phyloP scores from a whole-genome alignment of 1,140 invertebrate species.

The Brachionus manjavacas region DNA sequence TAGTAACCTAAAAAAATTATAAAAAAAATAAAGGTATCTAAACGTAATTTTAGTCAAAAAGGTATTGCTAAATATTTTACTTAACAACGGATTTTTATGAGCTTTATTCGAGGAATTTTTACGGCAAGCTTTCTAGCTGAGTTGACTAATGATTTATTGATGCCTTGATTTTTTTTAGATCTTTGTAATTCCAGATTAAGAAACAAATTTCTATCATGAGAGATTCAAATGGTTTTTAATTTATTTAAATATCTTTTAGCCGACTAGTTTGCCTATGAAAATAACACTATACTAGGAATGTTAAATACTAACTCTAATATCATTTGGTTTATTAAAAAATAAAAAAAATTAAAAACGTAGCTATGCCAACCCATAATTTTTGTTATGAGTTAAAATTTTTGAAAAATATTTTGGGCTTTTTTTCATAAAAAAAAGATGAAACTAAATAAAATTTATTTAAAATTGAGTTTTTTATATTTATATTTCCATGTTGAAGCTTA shows the following conservation, averaged over 20 bases:
- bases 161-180: neutral
- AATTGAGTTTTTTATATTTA: neutral
- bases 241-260: neutral
- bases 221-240: neutral
- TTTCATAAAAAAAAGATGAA: neutral
- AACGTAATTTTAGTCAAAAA: neutral
- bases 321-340: slow-evolving; percentile 24
- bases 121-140: neutral
- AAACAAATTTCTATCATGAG: neutral
- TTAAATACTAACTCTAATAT: slow-evolving; percentile 11
- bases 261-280: neutral
- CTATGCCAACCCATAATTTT: slow-evolving; percentile 8
- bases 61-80: slow-evolving; percentile 9
- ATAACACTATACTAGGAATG: neutral
- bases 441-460: neutral
- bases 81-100: neutral
- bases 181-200: neutral
- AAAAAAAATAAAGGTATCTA: slow-evolving; percentile 1
- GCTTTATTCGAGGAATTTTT: neutral
- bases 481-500: neutral
- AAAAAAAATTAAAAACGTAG: slow-evolving; percentile 1
- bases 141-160: neutral
- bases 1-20: neutral
- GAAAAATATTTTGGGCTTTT: neutral
- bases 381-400: neutral